Evolutionary conservation across 1,140 invertebrate genomes (phyloP).

Genomic region (Drosophila nigrodunni): DNA sequence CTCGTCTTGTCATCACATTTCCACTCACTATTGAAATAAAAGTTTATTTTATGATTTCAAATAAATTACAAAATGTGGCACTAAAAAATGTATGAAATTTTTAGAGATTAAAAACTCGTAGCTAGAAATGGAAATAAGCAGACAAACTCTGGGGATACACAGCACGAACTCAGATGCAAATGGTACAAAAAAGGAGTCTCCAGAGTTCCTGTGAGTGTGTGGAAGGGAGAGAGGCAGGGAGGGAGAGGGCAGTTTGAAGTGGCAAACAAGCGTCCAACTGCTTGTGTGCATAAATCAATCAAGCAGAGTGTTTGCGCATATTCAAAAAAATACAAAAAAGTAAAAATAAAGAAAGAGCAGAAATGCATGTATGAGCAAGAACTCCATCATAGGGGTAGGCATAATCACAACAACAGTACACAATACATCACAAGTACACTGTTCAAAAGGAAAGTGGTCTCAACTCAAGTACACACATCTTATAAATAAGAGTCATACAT

Average conservation of each 20-base stretch:
- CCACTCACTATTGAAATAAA: too few relatives aligned
- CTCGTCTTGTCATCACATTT: too few relatives aligned
- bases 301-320: slow-evolving; percentile 68
- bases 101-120: background rate
- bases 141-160: background rate
- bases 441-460: too few relatives aligned
- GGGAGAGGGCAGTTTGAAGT: slow-evolving; percentile 13
- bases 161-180: slow-evolving; percentile 10
- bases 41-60: too few relatives aligned
- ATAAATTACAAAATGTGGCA: too few relatives aligned
- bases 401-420: slow-evolving; percentile 17
- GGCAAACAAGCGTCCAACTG: slow-evolving; percentile 29
- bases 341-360: slow-evolving; percentile 15
- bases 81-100: background rate
- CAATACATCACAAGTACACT: too few relatives aligned
- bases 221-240: background rate
- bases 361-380: background rate
- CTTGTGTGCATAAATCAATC: slow-evolving; percentile 74
- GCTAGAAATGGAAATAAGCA: background rate
- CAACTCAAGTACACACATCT: too few relatives aligned
- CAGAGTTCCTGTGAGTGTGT: background rate
- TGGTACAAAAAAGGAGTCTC: too few relatives aligned
- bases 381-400: slow-evolving; percentile 33
- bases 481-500: too few relatives aligned
- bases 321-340: slow-evolving; percentile 13